Conservation (phyloP, 2,113 vertebrate species). For the Dipodomys spectabilis region DNA sequence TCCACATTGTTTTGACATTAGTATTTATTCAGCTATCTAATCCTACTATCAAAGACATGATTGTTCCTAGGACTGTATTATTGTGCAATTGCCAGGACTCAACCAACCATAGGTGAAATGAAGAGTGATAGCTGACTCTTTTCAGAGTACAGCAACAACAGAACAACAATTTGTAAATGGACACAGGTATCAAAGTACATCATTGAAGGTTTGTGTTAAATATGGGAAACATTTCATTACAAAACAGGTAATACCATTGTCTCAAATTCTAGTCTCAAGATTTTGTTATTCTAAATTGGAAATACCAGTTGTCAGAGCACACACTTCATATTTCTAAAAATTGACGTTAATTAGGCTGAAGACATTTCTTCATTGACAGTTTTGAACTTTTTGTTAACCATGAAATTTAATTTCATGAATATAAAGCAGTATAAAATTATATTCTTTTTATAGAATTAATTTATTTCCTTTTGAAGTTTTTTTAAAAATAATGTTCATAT, state of each 20-base stretch:
- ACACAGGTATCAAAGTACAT: not conserved
- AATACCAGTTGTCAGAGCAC: conserved; percentile 40
- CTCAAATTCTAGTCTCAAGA: conserved; percentile 10
- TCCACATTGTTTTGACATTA: not conserved
- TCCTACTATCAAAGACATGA: not conserved
- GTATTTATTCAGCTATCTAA: not conserved
- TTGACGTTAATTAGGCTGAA: conserved; percentile 72
- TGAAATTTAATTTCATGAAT: conserved; percentile 72
- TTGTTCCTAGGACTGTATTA: not conserved
- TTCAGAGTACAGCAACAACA: not conserved
- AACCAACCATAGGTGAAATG: not conserved
- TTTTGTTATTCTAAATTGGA: conserved; percentile 49
- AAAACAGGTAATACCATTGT: not conserved
- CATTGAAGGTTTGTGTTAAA: not conserved
- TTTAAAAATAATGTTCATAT: conserved; percentile 16
- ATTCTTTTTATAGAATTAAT: conserved; percentile 40
- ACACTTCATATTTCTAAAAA: conserved; percentile 40
- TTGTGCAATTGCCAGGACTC: not conserved
- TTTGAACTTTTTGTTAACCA: conserved; percentile 65
- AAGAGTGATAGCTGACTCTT: not conserved
- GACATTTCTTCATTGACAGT: conserved; percentile 58
- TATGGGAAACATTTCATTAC: not conserved
- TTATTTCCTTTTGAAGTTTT: conserved; percentile 50
- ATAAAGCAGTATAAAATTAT: conserved; percentile 60
- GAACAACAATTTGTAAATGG: not conserved